Evolutionary conservation across 2,888 invertebrate species (phyloP), one percentile per base, ranked within the genome.

Genomic region (Meandrusa payeni): DNA sequence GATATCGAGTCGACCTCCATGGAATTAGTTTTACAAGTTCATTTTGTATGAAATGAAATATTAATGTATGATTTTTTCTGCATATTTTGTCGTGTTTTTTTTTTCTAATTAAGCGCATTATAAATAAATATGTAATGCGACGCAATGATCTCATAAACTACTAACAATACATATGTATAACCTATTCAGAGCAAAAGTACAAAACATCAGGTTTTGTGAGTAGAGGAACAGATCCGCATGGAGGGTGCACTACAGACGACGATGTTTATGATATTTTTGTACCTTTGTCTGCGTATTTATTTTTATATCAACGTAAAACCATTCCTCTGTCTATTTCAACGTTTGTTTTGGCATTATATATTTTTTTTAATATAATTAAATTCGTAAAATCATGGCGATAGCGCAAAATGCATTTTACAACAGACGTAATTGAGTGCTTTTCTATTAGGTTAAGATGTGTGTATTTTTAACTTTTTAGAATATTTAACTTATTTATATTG

Each of bases 401-500:
- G 50, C 50, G 60, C 58, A 50, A 31, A 59, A 52, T 59, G 65
- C 61, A 68, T 68, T 66, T 64, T 68, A 67, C 63, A 61, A 70
- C 70, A 71, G 69, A 76, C 67, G 69, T 53, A 55, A 69, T 71
- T 70, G 81, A 80, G 77, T 83, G 87, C 77, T 85, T 86, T 87
- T 86, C 71, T 76, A 80, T 82, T 86, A 86, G 85, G 80, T 85
- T 86, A 85, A 73, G 85, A 70, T 59, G 87, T 85, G 87, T 87
- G 87, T 87, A 87, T 82, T 86, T 86, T 86, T 83, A 86, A 86
- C 76, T 73, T 86, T 82, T 85, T 87, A 86, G 86, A 85, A 78
- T 86, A 85, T 86, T 86, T 85, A 86, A 86, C 86, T 87, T 87
- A 87, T 87, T 87, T 86, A 80, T 81, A 83, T 82, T 80, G 80